Conservation (phyloP, 2,888 invertebrate genomes). For the Peribatodes rhomboidaria region DNA sequence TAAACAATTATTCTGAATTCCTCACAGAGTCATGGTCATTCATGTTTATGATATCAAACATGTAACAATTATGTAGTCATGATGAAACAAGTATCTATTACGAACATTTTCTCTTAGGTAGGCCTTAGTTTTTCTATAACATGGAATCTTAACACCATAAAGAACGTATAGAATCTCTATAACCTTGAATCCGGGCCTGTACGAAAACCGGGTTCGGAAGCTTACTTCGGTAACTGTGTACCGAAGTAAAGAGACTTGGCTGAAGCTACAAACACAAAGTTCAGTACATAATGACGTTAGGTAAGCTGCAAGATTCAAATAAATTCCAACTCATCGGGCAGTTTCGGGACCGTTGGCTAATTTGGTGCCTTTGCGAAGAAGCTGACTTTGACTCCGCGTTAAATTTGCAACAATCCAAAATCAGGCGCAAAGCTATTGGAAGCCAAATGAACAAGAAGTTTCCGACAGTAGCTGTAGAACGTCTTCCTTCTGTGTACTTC, state of each 20-base stretch:
- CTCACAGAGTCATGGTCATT: neutral
- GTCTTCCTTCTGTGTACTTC: slow-evolving; percentile 61
- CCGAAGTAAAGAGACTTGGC: too few relatives aligned
- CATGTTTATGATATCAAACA: neutral
- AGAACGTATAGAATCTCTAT: too few relatives aligned
- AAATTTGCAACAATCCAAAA: slow-evolving; percentile 78
- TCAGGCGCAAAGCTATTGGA: slow-evolving; percentile 77
- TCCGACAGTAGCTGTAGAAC: slow-evolving; percentile 61
- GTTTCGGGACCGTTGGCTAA: slow-evolving; percentile 62
- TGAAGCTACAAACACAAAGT: neutral
- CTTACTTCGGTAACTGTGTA: too few relatives aligned
- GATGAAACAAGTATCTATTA: too few relatives aligned
- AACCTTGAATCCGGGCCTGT: too few relatives aligned
- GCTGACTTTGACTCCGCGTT: slow-evolving; percentile 71
- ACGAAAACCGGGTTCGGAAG: too few relatives aligned
- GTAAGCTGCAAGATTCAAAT: slow-evolving; percentile 25
- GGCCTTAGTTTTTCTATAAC: too few relatives aligned
- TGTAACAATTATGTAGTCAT: too few relatives aligned
- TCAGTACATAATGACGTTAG: slow-evolving; percentile 11
- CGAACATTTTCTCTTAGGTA: too few relatives aligned
- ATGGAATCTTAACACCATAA: too few relatives aligned
- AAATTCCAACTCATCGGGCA: slow-evolving; percentile 45
- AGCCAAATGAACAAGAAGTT: slow-evolving; percentile 73
- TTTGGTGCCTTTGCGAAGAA: slow-evolving; percentile 70
- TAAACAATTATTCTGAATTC: neutral